phyloP scores from a whole-genome alignment of 2,113 vertebrate species.

The rat (Rattus norvegicus) region DNA sequence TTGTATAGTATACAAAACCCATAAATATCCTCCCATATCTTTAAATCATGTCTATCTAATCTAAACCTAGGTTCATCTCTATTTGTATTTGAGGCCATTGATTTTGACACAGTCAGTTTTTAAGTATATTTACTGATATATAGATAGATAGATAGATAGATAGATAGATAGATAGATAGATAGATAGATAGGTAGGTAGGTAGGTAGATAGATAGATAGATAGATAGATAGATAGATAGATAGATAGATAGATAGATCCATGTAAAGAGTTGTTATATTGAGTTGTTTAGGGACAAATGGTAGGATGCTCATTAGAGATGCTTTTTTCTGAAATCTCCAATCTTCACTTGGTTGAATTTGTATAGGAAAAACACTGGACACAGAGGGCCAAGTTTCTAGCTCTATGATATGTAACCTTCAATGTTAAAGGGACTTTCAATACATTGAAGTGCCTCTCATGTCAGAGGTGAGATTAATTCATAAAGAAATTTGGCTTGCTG shows the following conservation, averaged over 20 bases:
- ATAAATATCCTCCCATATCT: neutral
- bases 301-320: neutral
- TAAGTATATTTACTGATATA: neutral
- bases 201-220: no score
- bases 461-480: neutral
- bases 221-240: no score
- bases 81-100: neutral
- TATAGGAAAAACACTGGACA: neutral
- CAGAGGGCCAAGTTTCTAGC: neutral
- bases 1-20: neutral
- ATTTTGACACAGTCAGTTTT: neutral
- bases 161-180: no score
- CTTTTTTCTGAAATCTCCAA: neutral
- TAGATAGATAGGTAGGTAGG: no score
- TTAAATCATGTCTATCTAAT: neutral
- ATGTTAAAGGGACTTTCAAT: neutral
- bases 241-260: no score
- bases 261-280: neutral
- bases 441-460: neutral
- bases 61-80: neutral
- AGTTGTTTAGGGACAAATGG: neutral
- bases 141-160: no score
- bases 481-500: slow-evolving; percentile 13
- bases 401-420: neutral
- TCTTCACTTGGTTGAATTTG: neutral